Conservation (phyloP, 2,113 vertebrate genomes). For the Geococcyx californianus region DNA sequence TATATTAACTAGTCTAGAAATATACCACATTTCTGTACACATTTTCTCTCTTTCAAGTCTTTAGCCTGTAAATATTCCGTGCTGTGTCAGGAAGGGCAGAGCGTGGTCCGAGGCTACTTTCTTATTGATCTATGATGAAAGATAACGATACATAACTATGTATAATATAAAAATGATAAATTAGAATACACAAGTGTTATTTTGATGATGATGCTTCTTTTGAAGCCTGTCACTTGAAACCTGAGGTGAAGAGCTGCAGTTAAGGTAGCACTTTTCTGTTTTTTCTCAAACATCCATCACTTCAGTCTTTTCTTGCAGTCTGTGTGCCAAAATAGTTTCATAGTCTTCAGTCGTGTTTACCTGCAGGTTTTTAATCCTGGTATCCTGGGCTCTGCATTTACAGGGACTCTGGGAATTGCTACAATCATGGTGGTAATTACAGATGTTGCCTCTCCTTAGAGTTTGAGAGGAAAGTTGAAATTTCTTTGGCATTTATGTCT, state of each 20-base stretch:
- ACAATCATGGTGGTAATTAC: not conserved
- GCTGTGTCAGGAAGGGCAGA: fast-evolving
- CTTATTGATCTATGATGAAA: not conserved
- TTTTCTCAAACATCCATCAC: not conserved
- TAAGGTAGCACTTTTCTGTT: not conserved
- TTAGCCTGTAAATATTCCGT: not conserved
- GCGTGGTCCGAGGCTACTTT: not conserved
- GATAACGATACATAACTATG: not conserved
- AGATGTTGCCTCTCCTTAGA: not conserved
- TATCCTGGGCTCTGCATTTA: not conserved
- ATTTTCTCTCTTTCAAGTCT: not conserved
- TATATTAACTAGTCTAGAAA: too few species aligned
- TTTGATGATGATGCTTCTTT: not conserved
- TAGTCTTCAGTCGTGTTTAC: not conserved
- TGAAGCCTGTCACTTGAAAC: not conserved
- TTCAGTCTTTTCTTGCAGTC: not conserved
- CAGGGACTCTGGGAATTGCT: not conserved
- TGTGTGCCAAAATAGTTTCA: not conserved
- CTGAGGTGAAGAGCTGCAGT: not conserved
- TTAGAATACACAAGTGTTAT: not conserved
- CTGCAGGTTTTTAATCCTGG: not conserved
- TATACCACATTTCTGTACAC: too few species aligned
- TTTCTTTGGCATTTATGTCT: not conserved
- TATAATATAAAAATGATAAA: not conserved
- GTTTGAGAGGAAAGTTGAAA: not conserved